A percentile compares a stretch with the other conserved stretches of the same genome.
These are phyloP conservation scores for Drosophila stalkeri DNA, from an alignment of 2,888 invertebrate species.

Conservation along the genomic window DNA sequence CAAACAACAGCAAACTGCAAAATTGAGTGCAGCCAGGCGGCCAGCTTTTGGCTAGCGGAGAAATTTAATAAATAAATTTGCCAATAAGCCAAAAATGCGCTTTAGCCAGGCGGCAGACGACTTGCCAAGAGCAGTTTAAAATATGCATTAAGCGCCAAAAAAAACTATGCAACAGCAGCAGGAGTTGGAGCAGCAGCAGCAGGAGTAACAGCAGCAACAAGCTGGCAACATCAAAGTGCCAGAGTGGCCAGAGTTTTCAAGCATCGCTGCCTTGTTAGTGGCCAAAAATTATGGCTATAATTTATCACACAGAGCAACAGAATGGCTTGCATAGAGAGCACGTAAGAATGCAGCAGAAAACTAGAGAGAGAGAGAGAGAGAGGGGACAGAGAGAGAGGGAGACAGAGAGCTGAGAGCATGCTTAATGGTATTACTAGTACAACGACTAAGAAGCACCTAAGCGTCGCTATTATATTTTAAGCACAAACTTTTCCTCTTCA, in stretches of 20 bases:
- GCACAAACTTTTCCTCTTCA: slow-evolving; percentile 37
- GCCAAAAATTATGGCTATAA: slow-evolving; percentile 74
- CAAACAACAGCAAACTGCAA: slow-evolving; percentile 48
- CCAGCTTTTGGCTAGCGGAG: slow-evolving; percentile 43
- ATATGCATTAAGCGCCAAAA: slow-evolving; percentile 65
- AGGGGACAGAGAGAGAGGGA: neutral
- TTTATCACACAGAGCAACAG: slow-evolving; percentile 62
- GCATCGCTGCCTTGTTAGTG: slow-evolving; percentile 59
- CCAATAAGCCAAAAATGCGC: slow-evolving; percentile 74
- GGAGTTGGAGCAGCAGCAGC: neutral
- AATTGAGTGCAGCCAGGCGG: slow-evolving; percentile 42
- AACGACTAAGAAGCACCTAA: slow-evolving; percentile 20
- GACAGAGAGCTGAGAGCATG: neutral
- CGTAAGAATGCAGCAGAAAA: neutral
- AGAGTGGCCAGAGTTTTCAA: slow-evolving; percentile 35
- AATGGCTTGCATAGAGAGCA: slow-evolving; percentile 4
- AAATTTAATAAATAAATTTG: slow-evolving; percentile 77
- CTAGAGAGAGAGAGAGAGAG: neutral
- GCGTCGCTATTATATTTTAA: slow-evolving; percentile 34
- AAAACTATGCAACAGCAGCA: slow-evolving; percentile 50
- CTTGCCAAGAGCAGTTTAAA: slow-evolving; percentile 63
- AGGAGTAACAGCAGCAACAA: slow-evolving; percentile 34
- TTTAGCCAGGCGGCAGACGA: slow-evolving; percentile 42
- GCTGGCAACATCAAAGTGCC: slow-evolving; percentile 44
- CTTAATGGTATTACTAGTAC: slow-evolving; percentile 9